Percentiles rank a stretch among this genome's conserved stretches.
Conservation (phyloP, 35 echinoderm and acorn worm genomes). For the Ptychodera flava region DNA sequence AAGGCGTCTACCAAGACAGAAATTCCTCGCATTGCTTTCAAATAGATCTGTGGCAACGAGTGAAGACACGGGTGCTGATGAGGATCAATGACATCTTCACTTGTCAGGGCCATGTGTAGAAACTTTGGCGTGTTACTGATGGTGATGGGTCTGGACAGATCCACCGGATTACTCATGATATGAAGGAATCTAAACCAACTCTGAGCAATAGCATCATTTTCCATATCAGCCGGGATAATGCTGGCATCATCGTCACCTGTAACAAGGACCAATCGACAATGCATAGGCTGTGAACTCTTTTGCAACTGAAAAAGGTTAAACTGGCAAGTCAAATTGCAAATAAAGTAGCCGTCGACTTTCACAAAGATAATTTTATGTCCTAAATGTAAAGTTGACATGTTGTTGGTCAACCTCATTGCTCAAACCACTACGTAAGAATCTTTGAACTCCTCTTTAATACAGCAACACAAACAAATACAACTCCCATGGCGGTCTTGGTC, state of each 20-base stretch:
- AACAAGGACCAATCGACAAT: background rate
- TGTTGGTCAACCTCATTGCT: no score
- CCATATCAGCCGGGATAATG: constrained; percentile 80
- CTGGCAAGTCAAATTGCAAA: background rate
- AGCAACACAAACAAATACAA: no score
- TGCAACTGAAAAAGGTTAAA: background rate
- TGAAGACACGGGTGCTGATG: constrained; percentile 72
- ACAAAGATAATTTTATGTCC: no score
- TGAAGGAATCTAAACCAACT: constrained; percentile 95
- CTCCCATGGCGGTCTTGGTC: no score
- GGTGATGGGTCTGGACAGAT: constrained; percentile 77
- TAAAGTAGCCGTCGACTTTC: background rate
- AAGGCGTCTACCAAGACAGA: constrained; percentile 90
- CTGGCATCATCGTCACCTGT: constrained; percentile 65
- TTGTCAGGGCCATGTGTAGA: constrained; percentile 40
- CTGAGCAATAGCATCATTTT: constrained; percentile 76
- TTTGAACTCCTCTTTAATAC: no score
- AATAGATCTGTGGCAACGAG: constrained; percentile 77
- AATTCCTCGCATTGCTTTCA: constrained; percentile 83
- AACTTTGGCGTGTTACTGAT: constrained; percentile 89
- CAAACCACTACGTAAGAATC: no score
- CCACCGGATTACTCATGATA: constrained; percentile 81
- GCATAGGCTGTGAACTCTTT: background rate
- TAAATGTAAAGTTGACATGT: no score
- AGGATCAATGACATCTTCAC: constrained; percentile 62